These are phyloP conservation scores for Mustela erminea DNA, from an alignment of 2,797 vertebrate genomes.

Conservation along the genomic window DNA sequence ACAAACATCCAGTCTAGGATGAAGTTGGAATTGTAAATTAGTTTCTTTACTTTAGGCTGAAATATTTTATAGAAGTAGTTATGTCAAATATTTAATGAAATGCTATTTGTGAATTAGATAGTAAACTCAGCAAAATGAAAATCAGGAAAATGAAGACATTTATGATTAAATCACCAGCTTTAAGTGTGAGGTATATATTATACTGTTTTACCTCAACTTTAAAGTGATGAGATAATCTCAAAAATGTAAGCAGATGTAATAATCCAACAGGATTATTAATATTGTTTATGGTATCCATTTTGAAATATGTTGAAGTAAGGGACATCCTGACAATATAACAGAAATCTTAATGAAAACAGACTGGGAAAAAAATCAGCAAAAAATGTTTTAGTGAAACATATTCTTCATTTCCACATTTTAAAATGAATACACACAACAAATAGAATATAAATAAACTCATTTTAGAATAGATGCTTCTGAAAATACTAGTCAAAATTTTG, in stretches of 20 bases:
- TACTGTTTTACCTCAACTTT: neutral
- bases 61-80: neutral
- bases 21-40: neutral
- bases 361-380: neutral
- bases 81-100: slow-evolving; percentile 22
- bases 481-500: slow-evolving; percentile 27
- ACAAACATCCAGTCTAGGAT: neutral
- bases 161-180: neutral
- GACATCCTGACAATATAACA: neutral
- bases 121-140: neutral
- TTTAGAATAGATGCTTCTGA: slow-evolving; percentile 6
- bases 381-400: neutral
- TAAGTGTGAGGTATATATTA: neutral
- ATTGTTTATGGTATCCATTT: neutral
- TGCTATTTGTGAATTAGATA: neutral
- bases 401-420: neutral
- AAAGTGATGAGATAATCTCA: neutral
- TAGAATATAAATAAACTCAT: neutral
- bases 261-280: neutral
- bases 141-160: neutral
- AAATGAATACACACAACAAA: neutral
- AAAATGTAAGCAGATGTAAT: neutral
- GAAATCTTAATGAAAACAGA: neutral
- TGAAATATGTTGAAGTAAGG: slow-evolving; percentile 36
- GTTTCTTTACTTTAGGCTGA: neutral